Evolutionary conservation across 2,888 invertebrate species (phyloP).

Genomic region (Suillia variegata): DNA sequence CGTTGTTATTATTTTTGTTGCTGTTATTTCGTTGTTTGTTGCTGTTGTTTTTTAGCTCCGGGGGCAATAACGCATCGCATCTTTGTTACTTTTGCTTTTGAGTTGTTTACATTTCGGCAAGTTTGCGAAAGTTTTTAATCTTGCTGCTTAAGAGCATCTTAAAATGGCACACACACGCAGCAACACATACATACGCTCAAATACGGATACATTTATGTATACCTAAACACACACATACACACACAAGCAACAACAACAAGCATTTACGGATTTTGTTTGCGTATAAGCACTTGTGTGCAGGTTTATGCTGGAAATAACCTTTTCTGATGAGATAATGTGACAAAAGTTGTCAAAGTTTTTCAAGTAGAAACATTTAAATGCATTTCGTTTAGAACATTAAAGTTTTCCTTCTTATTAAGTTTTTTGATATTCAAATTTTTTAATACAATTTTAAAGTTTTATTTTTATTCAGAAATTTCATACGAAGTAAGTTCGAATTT

Average conservation of each 20-base stretch:
- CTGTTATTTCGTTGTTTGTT: background rate
- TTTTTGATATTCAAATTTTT: too few relatives aligned
- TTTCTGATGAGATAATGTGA: background rate
- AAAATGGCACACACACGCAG: background rate
- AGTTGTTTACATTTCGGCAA: background rate
- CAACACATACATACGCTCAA: background rate
- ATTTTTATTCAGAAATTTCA: too few relatives aligned
- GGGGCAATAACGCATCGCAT: background rate
- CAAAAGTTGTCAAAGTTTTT: too few relatives aligned
- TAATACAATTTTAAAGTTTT: too few relatives aligned
- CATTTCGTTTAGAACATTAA: too few relatives aligned
- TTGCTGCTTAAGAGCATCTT: background rate
- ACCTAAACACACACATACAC: too few relatives aligned
- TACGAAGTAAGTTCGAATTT: too few relatives aligned
- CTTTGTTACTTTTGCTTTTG: background rate
- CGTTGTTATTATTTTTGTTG: background rate
- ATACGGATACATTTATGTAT: background rate
- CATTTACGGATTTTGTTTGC: too few relatives aligned
- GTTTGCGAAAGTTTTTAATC: constrained; percentile 1
- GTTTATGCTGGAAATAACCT: background rate
- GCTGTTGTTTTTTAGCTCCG: background rate
- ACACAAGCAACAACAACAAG: too few relatives aligned
- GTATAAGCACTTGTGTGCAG: background rate
- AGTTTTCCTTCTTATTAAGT: too few relatives aligned
- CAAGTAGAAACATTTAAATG: too few relatives aligned